Evolutionary conservation across 64 coral and sea anemone species (phyloP).

Genomic region (Cladopsammia gracilis): DNA sequence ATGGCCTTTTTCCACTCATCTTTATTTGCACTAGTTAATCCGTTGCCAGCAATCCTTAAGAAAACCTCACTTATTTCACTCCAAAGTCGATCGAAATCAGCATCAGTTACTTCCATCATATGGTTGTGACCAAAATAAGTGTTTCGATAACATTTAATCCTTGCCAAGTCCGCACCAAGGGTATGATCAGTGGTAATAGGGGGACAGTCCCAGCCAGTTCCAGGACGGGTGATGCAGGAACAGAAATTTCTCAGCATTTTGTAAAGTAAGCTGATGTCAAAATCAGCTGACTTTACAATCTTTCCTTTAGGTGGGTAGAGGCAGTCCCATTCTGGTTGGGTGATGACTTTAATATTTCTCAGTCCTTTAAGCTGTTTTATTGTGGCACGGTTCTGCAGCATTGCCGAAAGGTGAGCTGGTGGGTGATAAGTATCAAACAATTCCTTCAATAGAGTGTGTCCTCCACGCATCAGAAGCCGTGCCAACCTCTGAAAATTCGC

Average conservation of each 20-base stretch:
- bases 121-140: background rate
- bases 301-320: conserved; percentile 2
- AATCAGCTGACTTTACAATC: background rate
- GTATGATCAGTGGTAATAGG: conserved; percentile 1
- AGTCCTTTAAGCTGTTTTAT: too few relatives aligned
- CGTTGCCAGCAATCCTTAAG: conserved; percentile 13
- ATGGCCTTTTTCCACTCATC: too few relatives aligned
- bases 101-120: background rate
- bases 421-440: too few relatives aligned
- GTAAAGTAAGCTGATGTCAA: conserved; percentile 43
- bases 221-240: background rate
- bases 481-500: too few relatives aligned
- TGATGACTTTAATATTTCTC: background rate
- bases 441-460: too few relatives aligned
- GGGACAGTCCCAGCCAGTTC: conserved; percentile 19
- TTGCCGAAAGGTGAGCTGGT: too few relatives aligned
- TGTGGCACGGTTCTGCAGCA: too few relatives aligned
- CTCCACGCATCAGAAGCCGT: too few relatives aligned
- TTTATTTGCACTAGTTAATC: too few relatives aligned
- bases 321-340: conserved; percentile 10
- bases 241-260: conserved; percentile 17
- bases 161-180: conserved; percentile 40
- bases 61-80: conserved; percentile 3
- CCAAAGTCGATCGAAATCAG: conserved; percentile 5
- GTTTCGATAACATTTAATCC: conserved; percentile 46